These are phyloP conservation scores for Aphrocallistes beatrix DNA, from an alignment of 37 sponge, comb jelly and placozoan species.

Conservation along the genomic window DNA sequence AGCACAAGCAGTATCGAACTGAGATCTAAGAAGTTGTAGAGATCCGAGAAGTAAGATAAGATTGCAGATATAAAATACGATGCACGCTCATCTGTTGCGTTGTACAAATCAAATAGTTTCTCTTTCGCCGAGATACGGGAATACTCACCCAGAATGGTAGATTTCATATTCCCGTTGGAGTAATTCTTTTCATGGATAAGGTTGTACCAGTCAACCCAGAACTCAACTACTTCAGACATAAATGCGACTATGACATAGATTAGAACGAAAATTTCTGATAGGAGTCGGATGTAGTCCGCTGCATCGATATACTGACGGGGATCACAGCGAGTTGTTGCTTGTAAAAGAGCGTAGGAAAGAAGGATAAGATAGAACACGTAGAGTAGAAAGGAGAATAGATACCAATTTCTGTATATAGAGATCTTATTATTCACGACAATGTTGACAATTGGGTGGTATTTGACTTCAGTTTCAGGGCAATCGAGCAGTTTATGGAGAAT, in stretches of 20 bases:
- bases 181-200: background rate
- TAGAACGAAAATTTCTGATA: background rate
- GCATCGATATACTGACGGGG: background rate
- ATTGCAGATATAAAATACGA: background rate
- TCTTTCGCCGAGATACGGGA: background rate
- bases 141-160: background rate
- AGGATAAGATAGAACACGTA: background rate
- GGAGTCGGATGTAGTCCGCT: background rate
- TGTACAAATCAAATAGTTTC: background rate
- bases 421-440: background rate
- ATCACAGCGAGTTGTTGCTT: background rate
- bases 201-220: constrained; percentile 18
- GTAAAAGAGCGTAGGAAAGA: background rate
- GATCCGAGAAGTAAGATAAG: background rate
- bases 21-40: background rate
- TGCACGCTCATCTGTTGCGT: background rate
- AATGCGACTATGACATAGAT: background rate
- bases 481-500: background rate
- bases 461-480: background rate
- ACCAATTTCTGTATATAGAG: background rate
- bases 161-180: background rate
- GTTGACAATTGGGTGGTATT: background rate
- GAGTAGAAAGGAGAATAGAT: background rate
- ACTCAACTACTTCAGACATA: background rate
- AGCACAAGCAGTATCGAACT: background rate